A percentile compares a stretch with the other conserved stretches of the same genome.
phyloP scores from a whole-genome alignment of 2,797 vertebrate genomes.

The Bufotes viridis region DNA sequence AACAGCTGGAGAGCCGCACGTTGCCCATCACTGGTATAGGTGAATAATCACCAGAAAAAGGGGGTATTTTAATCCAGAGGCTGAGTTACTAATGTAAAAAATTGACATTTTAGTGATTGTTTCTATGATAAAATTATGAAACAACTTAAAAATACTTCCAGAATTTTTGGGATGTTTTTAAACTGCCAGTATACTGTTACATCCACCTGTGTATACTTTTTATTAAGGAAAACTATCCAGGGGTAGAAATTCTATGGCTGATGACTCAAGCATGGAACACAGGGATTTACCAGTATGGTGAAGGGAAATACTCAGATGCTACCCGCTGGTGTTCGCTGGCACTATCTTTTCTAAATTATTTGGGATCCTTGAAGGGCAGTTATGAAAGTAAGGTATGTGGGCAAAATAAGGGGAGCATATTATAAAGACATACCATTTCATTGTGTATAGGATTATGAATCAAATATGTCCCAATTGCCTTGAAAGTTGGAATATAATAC shows the following conservation, averaged over 20 bases:
- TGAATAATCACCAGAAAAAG: background rate
- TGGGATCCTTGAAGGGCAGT: constrained; percentile 84
- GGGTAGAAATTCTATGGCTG: constrained; percentile 88
- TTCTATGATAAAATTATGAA: too few relatives aligned
- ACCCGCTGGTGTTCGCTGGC: constrained; percentile 88
- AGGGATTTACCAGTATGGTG: constrained; percentile 83
- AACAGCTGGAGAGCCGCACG: too few relatives aligned
- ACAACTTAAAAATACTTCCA: too few relatives aligned
- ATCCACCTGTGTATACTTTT: background rate
- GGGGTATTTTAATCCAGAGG: too few relatives aligned
- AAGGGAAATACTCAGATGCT: constrained; percentile 79
- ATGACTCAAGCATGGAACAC: constrained; percentile 92
- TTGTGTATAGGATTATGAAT: background rate
- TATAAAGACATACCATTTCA: background rate
- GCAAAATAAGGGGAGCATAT: background rate
- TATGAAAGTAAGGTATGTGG: constrained; percentile 84
- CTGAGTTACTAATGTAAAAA: too few relatives aligned
- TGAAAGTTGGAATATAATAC: too few relatives aligned
- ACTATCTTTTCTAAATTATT: constrained; percentile 83
- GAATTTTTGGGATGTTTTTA: too few relatives aligned
- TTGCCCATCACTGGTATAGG: too few relatives aligned
- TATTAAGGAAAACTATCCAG: constrained; percentile 79
- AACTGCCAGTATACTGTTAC: background rate
- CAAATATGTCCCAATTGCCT: too few relatives aligned
- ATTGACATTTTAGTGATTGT: too few relatives aligned